These are phyloP conservation scores for Dolomedes plantarius DNA, from an alignment of 2,888 invertebrate genomes.

Conservation along the genomic window DNA sequence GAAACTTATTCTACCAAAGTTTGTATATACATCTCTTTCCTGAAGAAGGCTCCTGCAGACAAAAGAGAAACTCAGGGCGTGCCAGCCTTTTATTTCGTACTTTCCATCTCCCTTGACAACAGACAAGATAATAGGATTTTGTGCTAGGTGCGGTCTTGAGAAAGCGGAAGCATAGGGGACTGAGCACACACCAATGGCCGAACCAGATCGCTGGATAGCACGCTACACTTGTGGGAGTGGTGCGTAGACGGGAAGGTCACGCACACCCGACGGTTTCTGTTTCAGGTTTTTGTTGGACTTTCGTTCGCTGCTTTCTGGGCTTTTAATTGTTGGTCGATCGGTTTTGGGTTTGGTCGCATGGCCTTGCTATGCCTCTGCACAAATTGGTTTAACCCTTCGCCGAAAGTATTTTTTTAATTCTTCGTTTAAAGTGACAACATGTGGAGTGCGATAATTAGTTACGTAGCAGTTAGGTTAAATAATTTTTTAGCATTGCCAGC, in stretches of 20 bases:
- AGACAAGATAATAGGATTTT: conserved; percentile 49
- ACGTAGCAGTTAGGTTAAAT: no score
- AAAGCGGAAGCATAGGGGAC: conserved; percentile 17
- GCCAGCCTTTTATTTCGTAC: neutral
- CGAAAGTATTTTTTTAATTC: no score
- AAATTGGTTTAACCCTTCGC: no score
- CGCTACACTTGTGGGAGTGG: conserved; percentile 17
- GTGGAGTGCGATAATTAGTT: no score
- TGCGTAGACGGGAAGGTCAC: neutral
- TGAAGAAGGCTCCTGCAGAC: neutral
- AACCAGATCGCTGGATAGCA: conserved; percentile 37
- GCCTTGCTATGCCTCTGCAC: no score
- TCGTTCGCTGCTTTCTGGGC: no score
- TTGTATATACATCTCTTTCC: no score
- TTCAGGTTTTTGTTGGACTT: neutral
- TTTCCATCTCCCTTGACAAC: conserved; percentile 28
- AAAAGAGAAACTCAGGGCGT: conserved; percentile 10
- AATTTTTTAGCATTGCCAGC: no score
- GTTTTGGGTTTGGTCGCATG: no score
- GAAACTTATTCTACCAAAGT: no score
- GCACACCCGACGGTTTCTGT: neutral
- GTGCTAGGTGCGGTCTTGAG: conserved; percentile 22
- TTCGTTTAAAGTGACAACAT: no score
- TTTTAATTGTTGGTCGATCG: no score
- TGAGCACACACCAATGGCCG: conserved; percentile 19